Evolutionary conservation across 2,797 vertebrate species (phyloP), one percentile per base, ranked within the genome.

Genomic region (Pantherophis alleghaniensis): DNA sequence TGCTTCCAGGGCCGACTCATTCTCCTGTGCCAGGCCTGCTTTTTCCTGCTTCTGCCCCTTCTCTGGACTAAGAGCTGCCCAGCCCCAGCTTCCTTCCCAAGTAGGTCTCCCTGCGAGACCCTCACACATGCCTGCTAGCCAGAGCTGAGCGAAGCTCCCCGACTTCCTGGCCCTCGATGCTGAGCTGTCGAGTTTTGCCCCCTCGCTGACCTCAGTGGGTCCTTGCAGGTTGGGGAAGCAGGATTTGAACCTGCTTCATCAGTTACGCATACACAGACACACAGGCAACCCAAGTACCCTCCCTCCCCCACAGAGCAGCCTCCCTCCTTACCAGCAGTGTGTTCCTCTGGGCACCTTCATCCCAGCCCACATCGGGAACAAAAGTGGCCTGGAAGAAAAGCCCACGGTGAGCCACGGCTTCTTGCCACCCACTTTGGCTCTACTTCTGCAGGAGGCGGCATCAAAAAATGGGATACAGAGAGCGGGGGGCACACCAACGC

Each of bases 401-500:
- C 20, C 42, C 63, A 16, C 10, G 66, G 16, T 42, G 20, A 74
- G 55, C 37, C 51, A 24, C 1, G 2, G 22, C 74, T 28, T 22
- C 57, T n/a, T 63, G 69, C 7, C 69, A 3, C n/a, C 66, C 18
- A 2, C 26, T 24, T 14, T 55, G 18, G 28, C 28, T 63, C 20
- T 9, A 1, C 66, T 6, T 18, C 66, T 18, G 66, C 66, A 74
- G 66, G 14, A 18, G 14, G n/a, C 2, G n/a, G 66, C n/a, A n/a
- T 7, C 0, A 11, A 28, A 28, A 59, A 59, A 59, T 0, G 1
- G 55, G 2, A 26, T 12, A 1, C 5, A 5, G 90, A 66, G n/a
- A 28, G 53, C 7, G 7, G 61, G 56, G 92, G 94, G 95, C 95
- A 94, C 91, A 93, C 91, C 1, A 51, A 12, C 1, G 87, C 83